Conservation (phyloP, 2,797 vertebrate species). For the Pyrocephalus nanus region DNA sequence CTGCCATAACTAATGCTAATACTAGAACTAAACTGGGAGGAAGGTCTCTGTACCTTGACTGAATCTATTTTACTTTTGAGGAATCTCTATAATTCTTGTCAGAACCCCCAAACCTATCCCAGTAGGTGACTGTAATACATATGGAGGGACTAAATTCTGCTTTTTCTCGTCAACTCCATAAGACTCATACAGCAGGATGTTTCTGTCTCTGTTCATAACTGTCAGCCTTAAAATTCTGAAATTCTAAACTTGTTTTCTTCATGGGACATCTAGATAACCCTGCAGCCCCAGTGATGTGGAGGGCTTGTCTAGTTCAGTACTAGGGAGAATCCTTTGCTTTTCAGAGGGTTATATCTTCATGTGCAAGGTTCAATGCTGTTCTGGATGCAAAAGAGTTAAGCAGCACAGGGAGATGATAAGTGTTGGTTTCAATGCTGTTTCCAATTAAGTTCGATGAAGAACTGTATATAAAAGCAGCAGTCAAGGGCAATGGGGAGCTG, state of each 20-base stretch:
- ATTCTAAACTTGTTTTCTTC: background rate
- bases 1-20: background rate
- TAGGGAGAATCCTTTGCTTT: background rate
- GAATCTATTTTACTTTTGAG: background rate
- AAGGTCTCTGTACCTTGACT: background rate
- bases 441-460: slow-evolving; percentile 21
- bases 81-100: background rate
- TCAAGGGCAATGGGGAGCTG: background rate
- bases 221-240: background rate
- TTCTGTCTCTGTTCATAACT: background rate
- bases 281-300: background rate
- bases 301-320: background rate
- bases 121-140: background rate
- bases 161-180: background rate
- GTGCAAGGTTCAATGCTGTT: background rate
- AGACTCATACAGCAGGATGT: background rate
- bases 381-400: background rate
- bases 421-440: slow-evolving; percentile 17
- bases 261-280: background rate
- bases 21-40: background rate
- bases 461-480: background rate
- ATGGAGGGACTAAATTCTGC: background rate
- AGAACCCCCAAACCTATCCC: background rate
- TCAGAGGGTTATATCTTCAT: background rate
- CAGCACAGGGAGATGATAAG: background rate